Base-by-base conservation (phyloP, 1,140 invertebrate species). In the Lanistes nyassanus region DNA sequence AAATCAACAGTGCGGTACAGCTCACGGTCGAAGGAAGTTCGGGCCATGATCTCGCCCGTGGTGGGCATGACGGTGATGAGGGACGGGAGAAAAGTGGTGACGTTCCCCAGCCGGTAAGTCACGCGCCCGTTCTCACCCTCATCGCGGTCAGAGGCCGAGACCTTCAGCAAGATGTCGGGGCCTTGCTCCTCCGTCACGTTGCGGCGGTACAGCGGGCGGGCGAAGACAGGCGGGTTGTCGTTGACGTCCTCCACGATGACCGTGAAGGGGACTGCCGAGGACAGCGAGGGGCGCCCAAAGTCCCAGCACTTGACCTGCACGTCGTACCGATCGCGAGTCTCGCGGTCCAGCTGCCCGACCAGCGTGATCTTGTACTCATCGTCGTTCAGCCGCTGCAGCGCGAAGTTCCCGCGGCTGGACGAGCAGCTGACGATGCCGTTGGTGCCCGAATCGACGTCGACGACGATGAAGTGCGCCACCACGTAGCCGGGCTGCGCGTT, bases 291-390 rank as follows among this genome's bases (percentile, higher is more conserved):
- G 16, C 51, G 64, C 31, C 77, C 77, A n/a, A 69, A 70, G 36
- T 79, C 77, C 69, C 60, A 67, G 62, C 77, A 76, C 2, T 65
- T 60, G 39, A 76, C 60, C 11, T 31, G 60, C 26, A 79, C 71
- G 26, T 79, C 65, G 51, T 74, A 76, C 21, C 58, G 56, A 16
- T 64, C 39, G 60, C 29, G 34, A 23, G 34, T n/a, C 64, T 79
- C 78, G 23, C 78, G 58, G 73, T 79, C 75, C 37, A 79, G 62
- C 21, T 26, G 21, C 2, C 53, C 55, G 26, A 62, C 39, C 3
- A 85, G 82, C 3, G 79, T 81, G 34, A 83, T 79, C 74, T 83
- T 84, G 77, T 79, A 85, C 62, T 85, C 84, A 31, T 79, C 79
- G 16, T 75, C 76, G 6, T 81, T 76, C 3, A 84, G 74, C 11